Evolutionary conservation across 2,113 vertebrate species (phyloP), one percentile per base, ranked within the genome.

Genomic region (Apodemus speciosus): DNA sequence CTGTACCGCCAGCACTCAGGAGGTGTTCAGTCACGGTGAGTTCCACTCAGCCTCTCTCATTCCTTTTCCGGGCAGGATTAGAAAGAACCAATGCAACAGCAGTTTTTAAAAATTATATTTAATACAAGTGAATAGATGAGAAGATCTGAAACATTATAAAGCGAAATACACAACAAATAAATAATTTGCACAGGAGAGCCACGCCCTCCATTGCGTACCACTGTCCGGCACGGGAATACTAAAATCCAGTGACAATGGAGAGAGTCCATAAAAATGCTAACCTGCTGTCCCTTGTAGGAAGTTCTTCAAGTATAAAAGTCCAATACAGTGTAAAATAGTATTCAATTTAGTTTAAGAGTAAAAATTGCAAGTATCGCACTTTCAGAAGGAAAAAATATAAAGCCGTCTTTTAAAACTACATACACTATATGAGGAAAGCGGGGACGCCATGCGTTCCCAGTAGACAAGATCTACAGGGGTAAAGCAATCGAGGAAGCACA

Each of bases 261-360:
- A 98, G 98, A 98, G 98, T 99, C 98, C 98, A 98, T 99, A 98
- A 99, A 99, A 99, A 98, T 98, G 98, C 98, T 98, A 98, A 99
- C 98, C 98, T 99, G 98, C 99, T 99, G 99, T 99, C 99, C 99
- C 99, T 99, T 99, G 99, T 99, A 99, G 98, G 99, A 99, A 99
- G 99, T 99, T 99, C 98, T 99, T 99, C 99, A 99, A 99, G 99
- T 99, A 99, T 99, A 99, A 99, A 98, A 99, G 99, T 99, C 99
- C 98, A 98, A 98, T 98, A 99, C 99, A 99, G 99, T 99, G 99
- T 99, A 99, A 99, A 99, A 99, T 99, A 99, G 98, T 98, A 98
- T 99, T 98, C 98, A 98, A 99, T 99, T 99, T 99, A 98, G 25
- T 97, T 99, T 98, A 98, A 99, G 99, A 99, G 98, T 99, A 99